A percentile compares a stretch with the other conserved stretches of the same genome.
Conservation (phyloP, 2,113 vertebrate species). For the Sphyrna mokarran region DNA sequence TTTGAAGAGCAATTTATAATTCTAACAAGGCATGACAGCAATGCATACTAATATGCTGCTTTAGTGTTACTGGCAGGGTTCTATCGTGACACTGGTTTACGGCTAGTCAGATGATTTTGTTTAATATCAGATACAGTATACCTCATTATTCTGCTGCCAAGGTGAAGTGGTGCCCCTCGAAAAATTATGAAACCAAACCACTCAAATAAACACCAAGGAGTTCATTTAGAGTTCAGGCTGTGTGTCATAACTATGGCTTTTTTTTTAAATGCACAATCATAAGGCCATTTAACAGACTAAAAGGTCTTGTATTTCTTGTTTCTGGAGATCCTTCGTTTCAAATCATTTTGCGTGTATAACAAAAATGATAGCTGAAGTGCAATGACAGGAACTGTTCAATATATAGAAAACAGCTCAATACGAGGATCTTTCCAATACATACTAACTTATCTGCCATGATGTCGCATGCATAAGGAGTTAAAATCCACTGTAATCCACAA, state of each 20-base stretch:
- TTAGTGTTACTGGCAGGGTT: not conserved
- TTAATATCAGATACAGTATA: not conserved
- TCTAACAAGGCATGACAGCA: not conserved
- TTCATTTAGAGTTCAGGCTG: not conserved
- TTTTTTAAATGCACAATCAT: not conserved
- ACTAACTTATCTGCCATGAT: not conserved
- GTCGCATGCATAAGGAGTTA: not conserved
- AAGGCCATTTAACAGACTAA: not conserved
- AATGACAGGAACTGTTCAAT: not conserved
- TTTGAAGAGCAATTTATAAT: not conserved
- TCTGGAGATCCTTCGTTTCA: not conserved
- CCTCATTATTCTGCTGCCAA: not conserved
- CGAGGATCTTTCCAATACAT: not conserved
- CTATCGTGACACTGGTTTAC: not conserved
- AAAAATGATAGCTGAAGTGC: not conserved
- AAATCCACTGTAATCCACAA: not conserved
- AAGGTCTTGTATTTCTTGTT: not conserved
- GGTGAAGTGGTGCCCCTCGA: not conserved
- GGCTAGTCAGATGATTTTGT: not conserved
- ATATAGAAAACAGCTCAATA: not conserved
- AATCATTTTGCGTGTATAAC: not conserved
- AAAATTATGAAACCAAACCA: not conserved
- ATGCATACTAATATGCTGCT: not conserved
- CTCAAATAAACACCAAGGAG: not conserved
- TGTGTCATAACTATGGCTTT: not conserved